Base-by-base conservation (phyloP, 1,140 invertebrate species). In the Nilaparvata lugens region DNA sequence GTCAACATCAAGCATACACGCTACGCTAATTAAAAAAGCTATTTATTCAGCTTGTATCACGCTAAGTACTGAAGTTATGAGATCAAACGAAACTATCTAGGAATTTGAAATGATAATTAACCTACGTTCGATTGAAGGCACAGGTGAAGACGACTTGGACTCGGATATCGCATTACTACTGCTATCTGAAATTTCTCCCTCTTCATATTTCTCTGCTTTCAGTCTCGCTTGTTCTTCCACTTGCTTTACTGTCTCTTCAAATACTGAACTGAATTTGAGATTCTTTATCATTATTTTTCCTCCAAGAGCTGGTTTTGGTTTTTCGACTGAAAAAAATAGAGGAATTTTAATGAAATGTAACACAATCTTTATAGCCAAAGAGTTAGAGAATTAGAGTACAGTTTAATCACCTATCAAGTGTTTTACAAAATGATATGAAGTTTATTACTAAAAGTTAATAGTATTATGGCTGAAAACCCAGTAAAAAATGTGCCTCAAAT, bases 211-310 rank as follows among this genome's bases (percentile, higher is more conserved):
- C 28, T 82, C 79, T 48, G 76, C 78, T 68, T 80, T 84, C 62
- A 77, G 78, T 61, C 79, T 79, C 52, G 80, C 78, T 66, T 83
- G 79, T 64, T 82, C 81, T 70, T 86, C 83, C 40, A 81, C 80
- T 68, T 82, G 77, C 67, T 82, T 82, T 0, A 85, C 79, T 19
- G 81, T 81, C 62, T 82, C 80, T 67, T 82, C 82, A 71, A 81
- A 85, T 19, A 85, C 80, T 40, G 76, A 67, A 73, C 83, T 85
- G 53, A 83, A 81, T 66, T 84, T 85, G 18, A 86, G 74, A 69
- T 84, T 81, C 67, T 84, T 83, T 64, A 85, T 83, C 63, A 80
- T 73, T 67, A 79, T 79, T 70, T 77, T 77, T 18, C 71, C 73
- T 21, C 53, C 42, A 45, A 59, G 60, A 53, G 64, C 14, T 35